Evolutionary conservation across 2,888 invertebrate species (phyloP).

Genomic region (Eupithecia exiguata): DNA sequence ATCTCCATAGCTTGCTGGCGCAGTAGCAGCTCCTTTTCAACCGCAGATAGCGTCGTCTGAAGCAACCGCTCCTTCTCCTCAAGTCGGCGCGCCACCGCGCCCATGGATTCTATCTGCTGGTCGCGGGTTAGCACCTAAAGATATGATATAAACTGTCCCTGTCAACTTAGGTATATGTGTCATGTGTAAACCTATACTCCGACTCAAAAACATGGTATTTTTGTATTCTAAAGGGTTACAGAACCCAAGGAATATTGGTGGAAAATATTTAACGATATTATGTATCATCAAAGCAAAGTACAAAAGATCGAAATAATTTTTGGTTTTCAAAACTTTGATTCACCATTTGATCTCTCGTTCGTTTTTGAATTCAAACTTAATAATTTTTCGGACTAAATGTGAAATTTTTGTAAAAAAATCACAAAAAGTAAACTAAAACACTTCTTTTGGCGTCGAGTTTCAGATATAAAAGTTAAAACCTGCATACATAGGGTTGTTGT

Average conservation of each 20-base stretch:
- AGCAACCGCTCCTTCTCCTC: constrained; percentile 98
- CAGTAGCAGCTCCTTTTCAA: constrained; percentile 96
- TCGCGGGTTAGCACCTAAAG: constrained; percentile 87
- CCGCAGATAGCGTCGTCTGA: constrained; percentile 95
- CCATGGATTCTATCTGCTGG: constrained; percentile 96
- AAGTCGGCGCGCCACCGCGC: constrained; percentile 94
- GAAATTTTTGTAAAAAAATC: background rate
- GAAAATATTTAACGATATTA: no score
- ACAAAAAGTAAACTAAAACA: background rate
- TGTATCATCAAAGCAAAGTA: no score
- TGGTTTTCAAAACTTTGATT: no score
- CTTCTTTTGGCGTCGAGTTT: background rate
- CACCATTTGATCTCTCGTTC: no score
- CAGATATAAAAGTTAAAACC: background rate
- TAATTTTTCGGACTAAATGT: background rate
- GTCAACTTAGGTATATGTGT: constrained; percentile 5
- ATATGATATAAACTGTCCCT: constrained; percentile 8
- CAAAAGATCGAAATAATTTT: no score
- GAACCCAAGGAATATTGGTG: no score
- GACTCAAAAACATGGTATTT: no score
- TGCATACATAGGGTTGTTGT: no score
- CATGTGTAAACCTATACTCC: background rate
- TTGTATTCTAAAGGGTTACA: no score
- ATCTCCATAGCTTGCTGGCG: constrained; percentile 98
- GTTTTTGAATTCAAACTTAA: no score